Percentiles rank a stretch among this genome's conserved stretches.
Conservation (phyloP, 2,113 vertebrate species). For the Psilopsiagon aymara region DNA sequence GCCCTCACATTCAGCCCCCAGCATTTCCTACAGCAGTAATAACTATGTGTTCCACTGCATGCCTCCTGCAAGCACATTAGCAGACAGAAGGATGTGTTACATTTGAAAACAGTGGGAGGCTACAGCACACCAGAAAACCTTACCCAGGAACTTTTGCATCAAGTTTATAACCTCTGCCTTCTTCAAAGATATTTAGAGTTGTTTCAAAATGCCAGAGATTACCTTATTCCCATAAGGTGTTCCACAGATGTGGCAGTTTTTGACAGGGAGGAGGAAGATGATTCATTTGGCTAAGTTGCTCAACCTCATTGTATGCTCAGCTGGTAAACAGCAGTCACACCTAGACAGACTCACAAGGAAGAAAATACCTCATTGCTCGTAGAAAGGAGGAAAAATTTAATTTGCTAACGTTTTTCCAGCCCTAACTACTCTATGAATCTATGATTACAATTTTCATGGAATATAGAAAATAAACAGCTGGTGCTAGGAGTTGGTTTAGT, state of each 20-base stretch:
- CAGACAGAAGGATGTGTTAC: background rate
- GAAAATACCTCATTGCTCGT: background rate
- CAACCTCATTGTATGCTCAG: background rate
- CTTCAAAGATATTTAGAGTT: background rate
- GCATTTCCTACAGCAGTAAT: background rate
- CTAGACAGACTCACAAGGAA: background rate
- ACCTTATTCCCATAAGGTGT: background rate
- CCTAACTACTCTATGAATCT: background rate
- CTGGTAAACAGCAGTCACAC: background rate
- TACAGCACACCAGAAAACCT: background rate
- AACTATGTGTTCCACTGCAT: rapidly evolving
- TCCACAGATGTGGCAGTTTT: background rate
- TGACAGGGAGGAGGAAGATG: background rate
- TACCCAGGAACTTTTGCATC: background rate
- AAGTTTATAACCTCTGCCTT: background rate
- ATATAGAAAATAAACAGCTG: background rate
- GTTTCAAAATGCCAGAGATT: background rate
- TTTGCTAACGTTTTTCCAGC: background rate
- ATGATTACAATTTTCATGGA: background rate
- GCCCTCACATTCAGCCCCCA: background rate
- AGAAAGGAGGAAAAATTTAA: background rate
- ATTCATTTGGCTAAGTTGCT: background rate
- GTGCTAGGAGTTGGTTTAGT: background rate
- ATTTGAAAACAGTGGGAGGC: background rate
- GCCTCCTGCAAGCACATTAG: rapidly evolving